Evolutionary conservation across 1,140 invertebrate genomes (phyloP).

Genomic region (Pygmarrhopalites habei): DNA sequence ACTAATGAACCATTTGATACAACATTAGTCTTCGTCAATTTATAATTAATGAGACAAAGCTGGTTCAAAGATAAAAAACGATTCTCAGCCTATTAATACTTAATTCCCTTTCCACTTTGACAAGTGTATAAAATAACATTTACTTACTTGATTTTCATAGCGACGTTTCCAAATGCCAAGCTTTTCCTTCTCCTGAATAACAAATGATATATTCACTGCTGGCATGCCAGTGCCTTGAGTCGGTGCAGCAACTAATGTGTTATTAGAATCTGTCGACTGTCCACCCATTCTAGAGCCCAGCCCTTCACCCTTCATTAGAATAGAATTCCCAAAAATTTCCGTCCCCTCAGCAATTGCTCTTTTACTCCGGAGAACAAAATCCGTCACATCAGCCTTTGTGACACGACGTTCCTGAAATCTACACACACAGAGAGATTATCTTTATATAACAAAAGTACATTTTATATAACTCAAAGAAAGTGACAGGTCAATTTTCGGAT

Average conservation of each 20-base stretch:
- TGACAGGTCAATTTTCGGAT: constrained; percentile 47
- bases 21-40: too few relatives aligned
- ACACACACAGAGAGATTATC: constrained; percentile 48
- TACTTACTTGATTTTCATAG: constrained; percentile 42
- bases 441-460: constrained; percentile 30
- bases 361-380: constrained; percentile 46
- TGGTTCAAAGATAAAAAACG: not conserved
- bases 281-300: not conserved
- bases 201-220: constrained; percentile 32
- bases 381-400: constrained; percentile 50
- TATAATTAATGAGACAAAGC: too few relatives aligned
- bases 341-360: not conserved
- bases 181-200: constrained; percentile 40
- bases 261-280: constrained; percentile 8
- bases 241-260: not conserved
- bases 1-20: too few relatives aligned
- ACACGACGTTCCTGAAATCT: constrained; percentile 58
- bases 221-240: constrained; percentile 16
- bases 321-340: not conserved
- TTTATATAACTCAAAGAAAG: too few relatives aligned
- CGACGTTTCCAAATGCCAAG: constrained; percentile 38
- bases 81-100: not conserved
- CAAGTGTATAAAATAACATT: too few relatives aligned
- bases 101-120: not conserved
- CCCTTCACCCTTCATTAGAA: not conserved